phyloP scores from a whole-genome alignment of 2,888 invertebrate genomes.

The Brenthis ino region DNA sequence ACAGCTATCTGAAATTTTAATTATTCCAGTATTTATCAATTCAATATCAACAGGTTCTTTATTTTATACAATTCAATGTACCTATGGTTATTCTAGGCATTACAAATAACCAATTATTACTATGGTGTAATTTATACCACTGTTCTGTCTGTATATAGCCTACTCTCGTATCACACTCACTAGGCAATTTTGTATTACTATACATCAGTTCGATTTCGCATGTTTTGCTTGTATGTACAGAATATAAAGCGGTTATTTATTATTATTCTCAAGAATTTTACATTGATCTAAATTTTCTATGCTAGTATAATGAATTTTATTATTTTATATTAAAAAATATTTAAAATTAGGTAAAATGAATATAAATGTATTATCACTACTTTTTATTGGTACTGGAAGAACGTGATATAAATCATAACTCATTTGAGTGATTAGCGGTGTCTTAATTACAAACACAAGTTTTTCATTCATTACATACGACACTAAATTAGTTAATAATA shows the following conservation, averaged over 20 bases:
- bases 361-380: slow-evolving; percentile 35
- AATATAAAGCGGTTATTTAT: not conserved
- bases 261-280: slow-evolving; percentile 24
- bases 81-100: slow-evolving; percentile 25
- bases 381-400: slow-evolving; percentile 36
- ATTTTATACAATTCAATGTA: slow-evolving; percentile 34
- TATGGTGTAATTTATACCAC: slow-evolving; percentile 30
- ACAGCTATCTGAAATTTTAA: slow-evolving; percentile 29
- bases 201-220: slow-evolving; percentile 41
- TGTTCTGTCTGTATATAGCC: slow-evolving; percentile 31
- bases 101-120: slow-evolving; percentile 26
- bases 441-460: slow-evolving; percentile 36
- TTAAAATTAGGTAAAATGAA: slow-evolving; percentile 40
- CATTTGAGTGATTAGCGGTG: slow-evolving; percentile 34
- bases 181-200: slow-evolving; percentile 31
- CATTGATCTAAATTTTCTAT: slow-evolving; percentile 35
- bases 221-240: slow-evolving; percentile 14
- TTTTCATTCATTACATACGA: slow-evolving; percentile 35
- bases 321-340: slow-evolving; percentile 25
- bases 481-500: slow-evolving; percentile 29
- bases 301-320: too few species aligned
- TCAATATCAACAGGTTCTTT: slow-evolving; percentile 28
- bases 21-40: slow-evolving; percentile 27
- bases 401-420: slow-evolving; percentile 38
- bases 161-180: slow-evolving; percentile 38